Base-by-base conservation (phyloP, 2,113 vertebrate genomes). In the Cryptomyrus ogoouensis region DNA sequence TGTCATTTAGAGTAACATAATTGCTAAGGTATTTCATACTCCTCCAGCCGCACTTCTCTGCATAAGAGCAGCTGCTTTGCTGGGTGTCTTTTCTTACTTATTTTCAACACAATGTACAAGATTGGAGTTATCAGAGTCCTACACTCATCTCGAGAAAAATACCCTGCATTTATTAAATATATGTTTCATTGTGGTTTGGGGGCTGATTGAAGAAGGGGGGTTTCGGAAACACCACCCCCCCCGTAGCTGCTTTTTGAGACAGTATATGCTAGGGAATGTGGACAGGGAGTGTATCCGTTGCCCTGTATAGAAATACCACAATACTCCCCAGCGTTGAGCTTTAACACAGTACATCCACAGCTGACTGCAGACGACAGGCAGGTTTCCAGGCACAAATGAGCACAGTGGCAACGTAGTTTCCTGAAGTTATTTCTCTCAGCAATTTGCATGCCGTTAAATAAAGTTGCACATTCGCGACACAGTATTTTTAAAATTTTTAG, bases 391-490 rank as follows among this genome's bases (percentile, higher is more conserved):
- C 27, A 42, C 31, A 87, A 56, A 53, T 87, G 27, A 87, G 50
- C 27, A 31, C 15, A 1, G 27, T n/a, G 3, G 85, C 85, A 35
- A 27, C 8, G n/a, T 87, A 4, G n/a, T 87, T 56, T 50, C 39
- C 50, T 9, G 27, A 87, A 87, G 85, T 87, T 87, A 87, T 53
- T 87, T 87, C 50, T 17, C 27, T 52, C 47, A 19, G 19, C 27
- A 50, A 87, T 87, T 53, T 52, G 47, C 50, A 53, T 87, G 85
- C n/a, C 44, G n/a, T 88, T 66, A 66, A 88, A 66, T 88, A 88
- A 88, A 66, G 87, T 88, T 88, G 31, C 35, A 46, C n/a, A 39
- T 88, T 66, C 42, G 53, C 35, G 27, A 53, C 50, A 56, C 31
- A 87, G 31, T 87, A 53, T 87, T 52, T 50, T 87, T 87, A 3